Evolutionary conservation across 2,113 vertebrate genomes (phyloP), one percentile per base, ranked within the genome.

Genomic region (Dinomys branickii): DNA sequence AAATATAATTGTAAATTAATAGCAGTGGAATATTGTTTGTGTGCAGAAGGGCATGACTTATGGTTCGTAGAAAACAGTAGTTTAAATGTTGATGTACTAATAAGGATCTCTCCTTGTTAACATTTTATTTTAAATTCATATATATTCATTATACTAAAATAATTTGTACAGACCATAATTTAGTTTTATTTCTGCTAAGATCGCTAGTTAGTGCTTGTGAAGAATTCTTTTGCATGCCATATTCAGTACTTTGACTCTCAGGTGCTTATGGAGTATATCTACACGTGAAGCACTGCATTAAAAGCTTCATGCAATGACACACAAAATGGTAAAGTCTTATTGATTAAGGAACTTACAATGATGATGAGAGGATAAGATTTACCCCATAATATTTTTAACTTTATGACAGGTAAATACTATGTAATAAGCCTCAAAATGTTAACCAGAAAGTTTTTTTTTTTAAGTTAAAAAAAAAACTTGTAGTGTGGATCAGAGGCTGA

Each of bases 81-180:
- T 30, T 90, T 93, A 90, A 88, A 80, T 83, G 56, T 92, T 75
- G 56, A 82, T 80, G 88, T 3, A 67, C 88, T 91, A 33, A 33
- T 77, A 63, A 80, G 17, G 13, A 80, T 88, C 82, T 58, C n/a
- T 91, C 19, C 80, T 91, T 91, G 59, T 85, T 91, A 50, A 44
- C 20, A 16, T 92, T 96, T 80, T 73, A 83, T 85, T 92, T 96
- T 84, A 84, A 67, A 86, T 89, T 77, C 28, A 81, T 63, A 26
- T 17, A 67, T 20, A 52, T 92, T 35, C 94, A 88, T 86, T 92
- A 85, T 65, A 28, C 80, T 14, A 89, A 97, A 83, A 84, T 88
- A 86, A 94, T 85, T 90, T 41, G 8, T 85, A n/a, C 50, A 82
- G 38, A 78, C 3, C 50, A 16, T 44, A 41, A 81, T 69, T n/a